Percentiles rank a stretch among this genome's conserved stretches.
phyloP scores from a whole-genome alignment of 2,888 invertebrate genomes.

The Hermodice carunculata region DNA sequence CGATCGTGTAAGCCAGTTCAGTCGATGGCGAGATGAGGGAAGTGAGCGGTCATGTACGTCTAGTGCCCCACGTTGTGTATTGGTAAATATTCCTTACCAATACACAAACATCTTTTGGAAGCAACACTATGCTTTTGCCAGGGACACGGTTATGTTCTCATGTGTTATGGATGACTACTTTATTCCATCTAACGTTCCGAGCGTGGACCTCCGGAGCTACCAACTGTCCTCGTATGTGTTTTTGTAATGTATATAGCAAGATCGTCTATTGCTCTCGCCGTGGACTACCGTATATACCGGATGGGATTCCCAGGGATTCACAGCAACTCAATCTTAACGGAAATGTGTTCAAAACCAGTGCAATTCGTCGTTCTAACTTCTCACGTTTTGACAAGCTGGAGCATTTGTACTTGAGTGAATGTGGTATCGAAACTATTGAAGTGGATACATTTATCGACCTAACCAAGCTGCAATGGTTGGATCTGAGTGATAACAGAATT shows the following conservation, averaged over 20 bases:
- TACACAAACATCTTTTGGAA: too few species aligned
- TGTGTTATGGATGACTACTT: too few species aligned
- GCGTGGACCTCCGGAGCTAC: too few species aligned
- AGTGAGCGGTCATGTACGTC: too few species aligned
- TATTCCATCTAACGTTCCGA: too few species aligned
- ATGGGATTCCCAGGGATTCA: conserved; percentile 59
- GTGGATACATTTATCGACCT: conserved; percentile 65
- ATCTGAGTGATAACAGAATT: conserved; percentile 64
- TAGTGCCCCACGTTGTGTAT: too few species aligned
- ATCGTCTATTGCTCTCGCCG: conserved; percentile 65
- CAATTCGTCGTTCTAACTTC: conserved; percentile 59
- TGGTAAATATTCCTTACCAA: too few species aligned
- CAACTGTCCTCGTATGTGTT: conserved; percentile 64
- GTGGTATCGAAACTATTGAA: conserved; percentile 61
- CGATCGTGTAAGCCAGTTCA: too few species aligned
- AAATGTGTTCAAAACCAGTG: conserved; percentile 57
- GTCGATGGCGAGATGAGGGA: too few species aligned
- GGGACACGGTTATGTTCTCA: too few species aligned
- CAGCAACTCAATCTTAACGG: conserved; percentile 63
- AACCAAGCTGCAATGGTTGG: conserved; percentile 61
- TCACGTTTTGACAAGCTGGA: conserved; percentile 55
- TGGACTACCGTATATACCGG: conserved; percentile 57
- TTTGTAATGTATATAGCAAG: conserved; percentile 60
- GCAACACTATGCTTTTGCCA: too few species aligned
- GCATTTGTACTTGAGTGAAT: conserved; percentile 64